Base-by-base conservation (phyloP, 2,888 invertebrate species). In the Tromatobia lineatoria region DNA sequence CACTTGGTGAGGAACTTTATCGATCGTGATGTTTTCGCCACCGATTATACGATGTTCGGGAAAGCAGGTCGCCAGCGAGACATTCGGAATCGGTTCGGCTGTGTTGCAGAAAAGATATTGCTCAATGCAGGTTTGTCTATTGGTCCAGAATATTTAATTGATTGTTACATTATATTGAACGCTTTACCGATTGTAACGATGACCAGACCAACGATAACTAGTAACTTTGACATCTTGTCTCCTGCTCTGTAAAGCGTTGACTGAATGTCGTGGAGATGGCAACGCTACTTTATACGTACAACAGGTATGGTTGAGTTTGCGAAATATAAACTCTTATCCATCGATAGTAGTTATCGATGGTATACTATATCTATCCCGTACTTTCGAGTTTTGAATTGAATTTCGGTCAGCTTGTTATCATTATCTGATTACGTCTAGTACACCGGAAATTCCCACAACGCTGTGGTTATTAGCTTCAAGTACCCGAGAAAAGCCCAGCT, bases 1-100 rank as follows among this genome's bases (percentile, higher is more conserved):
- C 1, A 95, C 94, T 87, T 95, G 95, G 88, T 94, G 94, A 0
- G 95, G 95, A 0, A 93, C 94, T 3, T 93, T 91, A 0, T 90
- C 93, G 74, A 95, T 95, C 7, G 94, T 93, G 0, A 94, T 93
- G 57, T 93, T 92, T 67, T 94, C 93, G 1, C 95, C 95, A 0
- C 95, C 95, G 0, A 95, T 94, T 54, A 95, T 95, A 38, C 93
- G 93, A 50, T 91, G 91, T 4, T 81, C 71, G 0, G 78, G 83
- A 18, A 69, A 38, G 73, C 50, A n/a, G 13, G 70, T 64, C 15
- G 61, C 64, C 0, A 3, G 1, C 64, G 13, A 7, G 45, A 34
- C 3, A 25, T 2, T 52, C n/a, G 74, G 52, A 54, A 71, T 54
- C 8, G 73, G 73, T 11, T 76, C 59, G 50, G 81, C 86, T 86